Evolutionary conservation across 2,888 invertebrate species (phyloP).

Genomic region (Uloborus plumipes): DNA sequence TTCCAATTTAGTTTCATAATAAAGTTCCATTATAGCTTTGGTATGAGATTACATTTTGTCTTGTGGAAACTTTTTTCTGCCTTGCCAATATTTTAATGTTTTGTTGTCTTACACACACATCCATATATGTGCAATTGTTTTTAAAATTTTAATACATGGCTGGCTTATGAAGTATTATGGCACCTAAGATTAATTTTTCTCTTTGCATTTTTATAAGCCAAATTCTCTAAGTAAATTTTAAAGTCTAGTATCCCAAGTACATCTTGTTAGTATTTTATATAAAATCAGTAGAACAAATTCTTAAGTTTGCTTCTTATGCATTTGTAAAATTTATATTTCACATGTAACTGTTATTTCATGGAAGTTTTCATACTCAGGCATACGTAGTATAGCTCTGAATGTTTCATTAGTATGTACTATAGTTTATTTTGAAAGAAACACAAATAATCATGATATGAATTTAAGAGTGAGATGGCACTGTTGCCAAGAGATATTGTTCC

Average conservation of each 20-base stretch:
- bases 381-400: slow-evolving; percentile 57
- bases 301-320: background rate
- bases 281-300: too few relatives aligned
- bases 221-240: too few relatives aligned
- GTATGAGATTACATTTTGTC: too few relatives aligned
- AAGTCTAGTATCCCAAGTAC: too few relatives aligned
- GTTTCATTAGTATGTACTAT: slow-evolving; percentile 55
- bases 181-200: too few relatives aligned
- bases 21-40: too few relatives aligned
- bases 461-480: slow-evolving; percentile 12
- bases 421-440: slow-evolving; percentile 53
- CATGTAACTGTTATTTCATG: slow-evolving; percentile 29
- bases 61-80: background rate
- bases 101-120: slow-evolving; percentile 15
- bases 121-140: slow-evolving; percentile 1
- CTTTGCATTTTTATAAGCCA: too few relatives aligned
- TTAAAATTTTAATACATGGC: too few relatives aligned
- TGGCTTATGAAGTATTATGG: too few relatives aligned
- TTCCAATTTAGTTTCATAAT: background rate
- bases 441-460: slow-evolving; percentile 51
- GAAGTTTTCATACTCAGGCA: slow-evolving; percentile 60
- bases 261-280: too few relatives aligned
- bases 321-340: slow-evolving; percentile 24
- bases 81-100: background rate
- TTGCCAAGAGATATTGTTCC: background rate